phyloP scores from a whole-genome alignment of 1,140 invertebrate species.

The Drosophila pseudoananassae region DNA sequence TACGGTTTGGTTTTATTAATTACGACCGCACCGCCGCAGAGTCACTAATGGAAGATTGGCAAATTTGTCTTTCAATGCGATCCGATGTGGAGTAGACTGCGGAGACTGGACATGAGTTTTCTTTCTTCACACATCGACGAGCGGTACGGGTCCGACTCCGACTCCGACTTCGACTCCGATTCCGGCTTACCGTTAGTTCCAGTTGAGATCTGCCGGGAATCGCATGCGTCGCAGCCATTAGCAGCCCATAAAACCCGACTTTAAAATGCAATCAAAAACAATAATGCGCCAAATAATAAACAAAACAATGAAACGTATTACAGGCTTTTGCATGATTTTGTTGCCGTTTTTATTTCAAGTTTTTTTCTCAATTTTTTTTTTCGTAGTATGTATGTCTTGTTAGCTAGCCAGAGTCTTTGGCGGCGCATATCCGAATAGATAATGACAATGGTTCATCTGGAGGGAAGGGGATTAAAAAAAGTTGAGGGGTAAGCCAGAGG shows the following conservation, averaged over 20 bases:
- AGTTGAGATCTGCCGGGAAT: slow-evolving; percentile 46
- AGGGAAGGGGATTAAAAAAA: slow-evolving; percentile 8
- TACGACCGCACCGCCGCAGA: slow-evolving; percentile 55
- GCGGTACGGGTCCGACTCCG: background rate
- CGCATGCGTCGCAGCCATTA: slow-evolving; percentile 75
- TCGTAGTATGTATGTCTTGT: slow-evolving; percentile 7
- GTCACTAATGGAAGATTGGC: slow-evolving; percentile 64
- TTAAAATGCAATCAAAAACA: slow-evolving; percentile 75
- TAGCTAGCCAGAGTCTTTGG: slow-evolving; percentile 10
- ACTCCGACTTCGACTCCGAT: background rate
- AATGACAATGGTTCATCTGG: slow-evolving; percentile 64
- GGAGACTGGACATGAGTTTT: slow-evolving; percentile 21
- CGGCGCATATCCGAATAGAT: slow-evolving; percentile 44
- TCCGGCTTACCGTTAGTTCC: slow-evolving; percentile 27
- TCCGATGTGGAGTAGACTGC: background rate
- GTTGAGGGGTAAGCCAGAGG: too few relatives aligned
- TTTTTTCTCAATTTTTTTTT: slow-evolving; percentile 24
- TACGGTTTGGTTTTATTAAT: slow-evolving; percentile 63
- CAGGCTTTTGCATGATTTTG: slow-evolving; percentile 44
- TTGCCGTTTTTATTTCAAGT: slow-evolving; percentile 3
- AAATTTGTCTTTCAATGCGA: slow-evolving; percentile 67
- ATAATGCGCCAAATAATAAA: slow-evolving; percentile 53
- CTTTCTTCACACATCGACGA: slow-evolving; percentile 48
- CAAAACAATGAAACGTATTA: slow-evolving; percentile 44
- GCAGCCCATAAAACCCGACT: slow-evolving; percentile 69